A percentile compares a stretch with the other conserved stretches of the same genome.
These are phyloP conservation scores for Stenopsyche tienmushanensis DNA, from an alignment of 1,140 invertebrate genomes.

Conservation along the genomic window DNA sequence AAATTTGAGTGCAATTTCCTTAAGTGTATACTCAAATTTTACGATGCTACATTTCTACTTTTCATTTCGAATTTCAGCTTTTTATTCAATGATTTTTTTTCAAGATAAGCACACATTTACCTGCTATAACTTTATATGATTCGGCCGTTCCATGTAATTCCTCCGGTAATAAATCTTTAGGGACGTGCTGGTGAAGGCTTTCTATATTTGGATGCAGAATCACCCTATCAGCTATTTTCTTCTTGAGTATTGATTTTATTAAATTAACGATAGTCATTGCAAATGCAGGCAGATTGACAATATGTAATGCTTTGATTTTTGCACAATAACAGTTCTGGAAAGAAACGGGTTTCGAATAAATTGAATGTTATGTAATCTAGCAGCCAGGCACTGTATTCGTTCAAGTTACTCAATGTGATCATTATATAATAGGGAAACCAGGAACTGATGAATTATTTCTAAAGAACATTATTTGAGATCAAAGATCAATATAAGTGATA, in stretches of 20 bases:
- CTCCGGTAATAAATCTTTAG: not conserved
- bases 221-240: conserved; percentile 14
- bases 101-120: not conserved
- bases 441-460: too few species aligned
- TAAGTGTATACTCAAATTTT: too few species aligned
- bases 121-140: not conserved
- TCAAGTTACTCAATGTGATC: not conserved
- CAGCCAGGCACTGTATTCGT: too few species aligned
- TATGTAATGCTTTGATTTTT: conserved; percentile 1
- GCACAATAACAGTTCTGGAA: conserved; percentile 19
- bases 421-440: conserved; percentile 1
- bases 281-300: not conserved
- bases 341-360: too few species aligned
- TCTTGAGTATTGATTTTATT: not conserved
- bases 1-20: not conserved
- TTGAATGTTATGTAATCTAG: too few species aligned
- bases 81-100: too few species aligned
- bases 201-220: conserved; percentile 3
- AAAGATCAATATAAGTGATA: too few species aligned
- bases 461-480: too few species aligned
- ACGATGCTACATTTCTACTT: too few species aligned
- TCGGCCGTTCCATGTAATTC: conserved; percentile 10
- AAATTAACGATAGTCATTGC: conserved; percentile 7
- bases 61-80: too few species aligned
- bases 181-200: not conserved